Conservation (phyloP, 2,797 vertebrate genomes). For the Sebastes vulpes region DNA sequence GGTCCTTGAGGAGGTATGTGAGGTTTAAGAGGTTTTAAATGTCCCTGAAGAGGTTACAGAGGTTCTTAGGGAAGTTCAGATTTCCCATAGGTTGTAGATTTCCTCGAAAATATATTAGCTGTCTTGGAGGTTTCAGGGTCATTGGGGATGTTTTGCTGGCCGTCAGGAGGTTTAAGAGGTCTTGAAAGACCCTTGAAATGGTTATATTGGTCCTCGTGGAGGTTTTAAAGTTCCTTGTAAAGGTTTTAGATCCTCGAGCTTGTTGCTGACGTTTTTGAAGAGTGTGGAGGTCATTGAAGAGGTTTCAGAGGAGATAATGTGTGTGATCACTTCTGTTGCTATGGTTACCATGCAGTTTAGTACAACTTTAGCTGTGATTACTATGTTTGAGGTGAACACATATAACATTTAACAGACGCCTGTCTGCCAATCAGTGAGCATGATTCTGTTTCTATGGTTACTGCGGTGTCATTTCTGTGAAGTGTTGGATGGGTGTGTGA, state of each 20-base stretch:
- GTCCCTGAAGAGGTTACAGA: neutral
- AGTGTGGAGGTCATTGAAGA: too few relatives aligned
- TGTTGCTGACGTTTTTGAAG: neutral
- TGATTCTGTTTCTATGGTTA: neutral
- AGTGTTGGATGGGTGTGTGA: neutral
- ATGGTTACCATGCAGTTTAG: neutral
- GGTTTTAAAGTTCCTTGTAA: neutral
- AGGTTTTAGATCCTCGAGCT: neutral
- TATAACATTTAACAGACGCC: neutral
- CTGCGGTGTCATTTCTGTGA: neutral
- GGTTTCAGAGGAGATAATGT: neutral
- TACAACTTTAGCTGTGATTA: neutral
- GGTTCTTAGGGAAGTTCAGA: neutral
- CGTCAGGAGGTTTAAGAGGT: neutral
- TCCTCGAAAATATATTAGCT: neutral
- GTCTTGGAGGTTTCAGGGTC: neutral
- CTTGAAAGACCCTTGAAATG: neutral
- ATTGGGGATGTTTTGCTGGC: too few relatives aligned
- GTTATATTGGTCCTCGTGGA: fast-evolving
- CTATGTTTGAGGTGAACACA: neutral
- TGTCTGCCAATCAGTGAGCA: neutral
- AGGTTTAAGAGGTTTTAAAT: neutral
- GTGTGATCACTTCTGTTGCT: neutral
- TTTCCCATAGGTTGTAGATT: neutral
- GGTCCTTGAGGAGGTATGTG: neutral